Evolutionary conservation across 2,888 invertebrate genomes (phyloP), one percentile per base, ranked within the genome.

Genomic region (Junonia oenone): DNA sequence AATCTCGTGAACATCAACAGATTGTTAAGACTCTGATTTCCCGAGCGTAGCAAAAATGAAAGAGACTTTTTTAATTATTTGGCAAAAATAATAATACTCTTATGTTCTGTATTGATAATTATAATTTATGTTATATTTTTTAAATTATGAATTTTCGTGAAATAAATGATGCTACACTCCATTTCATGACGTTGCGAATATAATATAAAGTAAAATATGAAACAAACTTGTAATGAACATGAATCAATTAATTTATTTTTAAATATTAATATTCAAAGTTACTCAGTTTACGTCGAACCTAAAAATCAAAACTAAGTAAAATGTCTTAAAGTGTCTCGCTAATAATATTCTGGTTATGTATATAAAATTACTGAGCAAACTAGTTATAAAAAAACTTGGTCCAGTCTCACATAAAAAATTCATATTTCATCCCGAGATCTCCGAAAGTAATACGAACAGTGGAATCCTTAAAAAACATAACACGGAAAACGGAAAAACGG

Each of bases 1-100:
- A 63, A 68, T 63, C 63, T 55, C 53, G 53, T 38, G 55, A 15
- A 58, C 59, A 60, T 63, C 60, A 64, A 64, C 64, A 62, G 57
- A 59, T 62, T 59, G 56, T 64, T 55, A 56, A 51, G 53, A 47
- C 47, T 45, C 50, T 63, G 64, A 65, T 64, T 65, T 63, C 65
- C 64, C 63, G 61, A 55, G 51, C 47, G 56, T 45, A 33, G 49
- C 55, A 63, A 61, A 59, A 45, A 51, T 58, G 47, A 46, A 19
- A 47, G 19, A 14, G 15, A 40, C 14, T 13, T 52, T 31, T 54
- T 54, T 54, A 40, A 40, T 48, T 54, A 40, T 54, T 54, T 53
- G 37, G 2, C 9, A 22, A 33, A 40, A 47, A 37, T 37, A n/a
- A 37, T 37, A 15, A 37, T 37, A 33, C 31, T 3, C n/a, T 15